Evolutionary conservation across 2,113 vertebrate genomes (phyloP).

Genomic region (Platanista minor): DNA sequence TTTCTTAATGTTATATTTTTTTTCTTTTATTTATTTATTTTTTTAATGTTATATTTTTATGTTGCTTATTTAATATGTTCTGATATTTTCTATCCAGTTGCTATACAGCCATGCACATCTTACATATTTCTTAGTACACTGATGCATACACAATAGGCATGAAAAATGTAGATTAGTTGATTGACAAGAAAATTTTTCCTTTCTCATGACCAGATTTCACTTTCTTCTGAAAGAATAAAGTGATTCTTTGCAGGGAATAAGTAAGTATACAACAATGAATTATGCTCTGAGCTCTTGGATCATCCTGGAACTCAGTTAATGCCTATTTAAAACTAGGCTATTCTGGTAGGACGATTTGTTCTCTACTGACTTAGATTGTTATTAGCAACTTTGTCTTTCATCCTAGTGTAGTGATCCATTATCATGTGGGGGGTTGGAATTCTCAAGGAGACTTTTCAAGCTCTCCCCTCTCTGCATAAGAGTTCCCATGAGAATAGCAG

Average conservation of each 20-base stretch:
- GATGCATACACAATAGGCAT: not conserved
- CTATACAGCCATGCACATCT: not conserved
- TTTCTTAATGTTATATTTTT: slow-evolving; percentile 11
- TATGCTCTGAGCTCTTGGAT: slow-evolving; percentile 16
- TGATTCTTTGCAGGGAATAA: not conserved
- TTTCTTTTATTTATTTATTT: too few species aligned
- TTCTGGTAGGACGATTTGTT: slow-evolving; percentile 40
- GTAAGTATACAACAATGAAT: not conserved
- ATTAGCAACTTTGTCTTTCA: slow-evolving; percentile 55
- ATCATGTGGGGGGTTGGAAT: not conserved
- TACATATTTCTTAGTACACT: not conserved
- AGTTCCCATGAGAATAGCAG: not conserved
- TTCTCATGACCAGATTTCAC: slow-evolving; percentile 34
- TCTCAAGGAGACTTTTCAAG: not conserved
- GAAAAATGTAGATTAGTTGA: not conserved
- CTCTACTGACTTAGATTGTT: slow-evolving; percentile 47
- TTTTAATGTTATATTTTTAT: slow-evolving; percentile 17
- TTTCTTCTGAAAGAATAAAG: slow-evolving; percentile 30
- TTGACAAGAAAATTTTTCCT: slow-evolving; percentile 29
- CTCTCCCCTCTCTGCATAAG: not conserved
- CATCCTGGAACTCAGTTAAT: slow-evolving; percentile 47
- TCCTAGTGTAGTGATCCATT: not conserved
- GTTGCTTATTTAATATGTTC: not conserved
- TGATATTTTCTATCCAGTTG: not conserved
- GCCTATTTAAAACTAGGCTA: slow-evolving; percentile 62